Evolutionary conservation across 1,140 invertebrate genomes (phyloP), one percentile per base, ranked within the genome.

Genomic region (Acromyrmex charruanus): DNA sequence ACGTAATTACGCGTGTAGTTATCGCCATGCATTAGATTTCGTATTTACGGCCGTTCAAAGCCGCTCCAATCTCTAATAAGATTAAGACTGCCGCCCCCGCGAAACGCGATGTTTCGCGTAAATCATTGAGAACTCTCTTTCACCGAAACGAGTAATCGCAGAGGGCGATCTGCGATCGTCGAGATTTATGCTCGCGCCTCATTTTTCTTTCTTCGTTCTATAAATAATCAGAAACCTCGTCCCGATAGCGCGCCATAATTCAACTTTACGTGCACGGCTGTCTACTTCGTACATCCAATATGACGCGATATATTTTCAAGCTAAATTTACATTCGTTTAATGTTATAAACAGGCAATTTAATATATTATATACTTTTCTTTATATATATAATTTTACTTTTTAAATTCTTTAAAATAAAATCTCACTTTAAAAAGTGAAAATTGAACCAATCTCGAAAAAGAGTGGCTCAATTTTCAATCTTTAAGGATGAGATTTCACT

Each of bases 41-140:
- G 63, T 68, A 66, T 89, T 85, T 89, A 88, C 68, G n/a, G 6
- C 7, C 61, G 12, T 21, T 51, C 25, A 14, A 58, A 59, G 51
- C 69, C 21, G 74, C 35, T 31, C 39, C n/a, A 12, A 21, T 28
- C 31, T 53, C 63, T 53, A 25, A 31, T 51, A 35, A 74, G 87
- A 68, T 69, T 66, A 72, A 74, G 87, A 68, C 82, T 16, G 49
- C 18, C 61, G 61, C 72, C 82, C 65, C 51, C 71, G 49, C 82
- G 74, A 79, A 66, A 79, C 18, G 74, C 61, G 51, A 25, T 49
- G 49, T 58, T 58, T 85, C 82, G 59, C 82, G 39, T 85, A 85
- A 85, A 85, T 85, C 82, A 68, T 63, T 14, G 68, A 53, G n/a
- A 35, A 59, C 39, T 84, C 72, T 75, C 69, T 75, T 84, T 75